Evolutionary conservation across 2,888 invertebrate species (phyloP).

Genomic region (Pseudolycoriella hygida): DNA sequence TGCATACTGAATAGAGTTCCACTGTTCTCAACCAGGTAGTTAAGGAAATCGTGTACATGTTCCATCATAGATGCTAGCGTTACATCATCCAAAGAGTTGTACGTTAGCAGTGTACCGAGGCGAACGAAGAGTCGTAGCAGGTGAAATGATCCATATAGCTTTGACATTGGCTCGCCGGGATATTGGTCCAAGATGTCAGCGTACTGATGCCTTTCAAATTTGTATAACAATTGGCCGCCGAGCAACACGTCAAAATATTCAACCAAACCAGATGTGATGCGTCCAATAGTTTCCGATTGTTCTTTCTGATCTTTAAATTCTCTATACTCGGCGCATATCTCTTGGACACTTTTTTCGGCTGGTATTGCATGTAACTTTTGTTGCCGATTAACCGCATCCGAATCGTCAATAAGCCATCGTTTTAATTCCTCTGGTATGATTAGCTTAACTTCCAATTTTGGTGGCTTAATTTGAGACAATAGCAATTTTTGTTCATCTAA

Average conservation of each 20-base stretch:
- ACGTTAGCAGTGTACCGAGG: constrained; percentile 77
- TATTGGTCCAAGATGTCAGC: constrained; percentile 62
- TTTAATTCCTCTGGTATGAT: constrained; percentile 87
- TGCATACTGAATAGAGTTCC: constrained; percentile 61
- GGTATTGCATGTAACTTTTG: constrained; percentile 72
- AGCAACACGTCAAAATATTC: constrained; percentile 90
- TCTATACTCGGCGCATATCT: constrained; percentile 74
- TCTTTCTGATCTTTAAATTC: constrained; percentile 67
- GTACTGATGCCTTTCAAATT: constrained; percentile 85
- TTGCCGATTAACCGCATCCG: constrained; percentile 77
- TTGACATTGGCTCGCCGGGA: constrained; percentile 59
- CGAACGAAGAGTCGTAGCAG: constrained; percentile 77
- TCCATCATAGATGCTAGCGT: constrained; percentile 60
- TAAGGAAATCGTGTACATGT: constrained; percentile 79
- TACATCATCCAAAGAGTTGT: constrained; percentile 74
- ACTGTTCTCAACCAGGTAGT: constrained; percentile 69
- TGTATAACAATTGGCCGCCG: constrained; percentile 81
- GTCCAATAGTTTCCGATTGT: constrained; percentile 57
- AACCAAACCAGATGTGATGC: constrained; percentile 59
- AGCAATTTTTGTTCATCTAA: too few species aligned
- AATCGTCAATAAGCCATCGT: constrained; percentile 85
- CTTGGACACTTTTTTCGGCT: constrained; percentile 66
- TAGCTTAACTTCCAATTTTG: constrained; percentile 78
- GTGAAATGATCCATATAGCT: constrained; percentile 82
- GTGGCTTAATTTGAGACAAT: too few species aligned